Conservation (phyloP, 2,888 invertebrate genomes). For the Tenthredo notha region DNA sequence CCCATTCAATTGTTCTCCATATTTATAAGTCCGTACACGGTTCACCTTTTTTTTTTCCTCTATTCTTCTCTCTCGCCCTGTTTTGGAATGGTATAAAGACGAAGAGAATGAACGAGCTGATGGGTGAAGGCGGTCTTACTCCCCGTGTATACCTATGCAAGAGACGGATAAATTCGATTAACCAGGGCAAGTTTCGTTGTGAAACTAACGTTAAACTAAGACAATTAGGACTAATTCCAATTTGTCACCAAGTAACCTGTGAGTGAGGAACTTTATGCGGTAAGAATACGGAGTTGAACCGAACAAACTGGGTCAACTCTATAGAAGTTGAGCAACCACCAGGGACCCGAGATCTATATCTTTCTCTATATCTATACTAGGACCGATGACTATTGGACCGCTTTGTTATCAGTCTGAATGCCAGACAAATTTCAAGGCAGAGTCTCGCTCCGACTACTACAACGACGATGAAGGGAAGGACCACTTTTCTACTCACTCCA, state of each 20-base stretch:
- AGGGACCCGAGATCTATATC: constrained; percentile 46
- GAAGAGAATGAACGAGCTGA: not conserved
- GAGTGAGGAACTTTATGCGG: constrained; percentile 60
- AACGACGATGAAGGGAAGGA: not conserved
- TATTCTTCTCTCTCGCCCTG: not conserved
- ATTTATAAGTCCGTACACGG: not conserved
- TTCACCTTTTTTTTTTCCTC: not conserved
- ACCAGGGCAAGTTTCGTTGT: constrained; percentile 61
- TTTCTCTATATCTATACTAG: not conserved
- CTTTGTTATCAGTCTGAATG: constrained; percentile 63
- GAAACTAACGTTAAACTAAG: constrained; percentile 64
- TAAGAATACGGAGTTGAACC: constrained; percentile 61
- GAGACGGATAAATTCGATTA: constrained; percentile 63
- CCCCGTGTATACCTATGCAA: not conserved
- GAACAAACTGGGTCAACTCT: constrained; percentile 62
- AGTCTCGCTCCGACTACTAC: not conserved
- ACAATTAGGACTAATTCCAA: constrained; percentile 67
- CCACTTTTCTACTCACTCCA: not conserved
- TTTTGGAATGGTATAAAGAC: not conserved
- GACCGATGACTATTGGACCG: constrained; percentile 57
- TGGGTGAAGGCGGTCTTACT: not conserved
- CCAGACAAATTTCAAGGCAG: constrained; percentile 59
- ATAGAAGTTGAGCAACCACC: constrained; percentile 45
- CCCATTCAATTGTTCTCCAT: constrained; percentile 29
- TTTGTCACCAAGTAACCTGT: constrained; percentile 67